Evolutionary conservation across 2,888 invertebrate species (phyloP), one percentile per base, ranked within the genome.

Genomic region (Diabrotica balteata): DNA sequence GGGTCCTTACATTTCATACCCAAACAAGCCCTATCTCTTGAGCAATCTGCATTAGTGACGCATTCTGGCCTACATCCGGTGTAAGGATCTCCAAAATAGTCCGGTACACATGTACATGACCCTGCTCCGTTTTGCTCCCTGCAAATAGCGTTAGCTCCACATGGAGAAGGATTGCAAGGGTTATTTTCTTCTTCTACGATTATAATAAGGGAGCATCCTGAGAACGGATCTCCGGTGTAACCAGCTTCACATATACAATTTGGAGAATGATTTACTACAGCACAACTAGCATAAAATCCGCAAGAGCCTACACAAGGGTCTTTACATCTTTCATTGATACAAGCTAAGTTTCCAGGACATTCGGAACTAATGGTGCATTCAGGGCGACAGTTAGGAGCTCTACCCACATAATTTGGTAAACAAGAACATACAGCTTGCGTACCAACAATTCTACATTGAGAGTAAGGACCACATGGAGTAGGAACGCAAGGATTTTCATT

Each of bases 271-370:
- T 93, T 92, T 75, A 93, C 89, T 72, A 94, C 94, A 76, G 88
- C 87, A 82, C 95, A 96, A 76, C 88, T 88, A 7, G 95, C 90
- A 77, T 91, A 90, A 55, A 88, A 85, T 32, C 95, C 95, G 81
- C 95, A 95, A 59, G 94, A 92, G 46, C 94, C 94, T 67, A 90
- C 90, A 79, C 96, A 96, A 66, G 95, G 95, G 83, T 92, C 93
- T 76, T 87, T 86, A 82, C 95, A 96, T 80, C 89, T 91, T 83
- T 94, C 92, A 77, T 92, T 90, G 73, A 92, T 88, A 82, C 95
- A 96, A 63, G 95, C 94, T 75, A 92, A 85, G 82, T 94, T 92
- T 78, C 92, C 91, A 10, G 93, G 88, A 81, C 96, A 96, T 85
- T 95, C 95, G 75, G 91, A 91, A 77, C 93, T 93, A 76, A 92